A percentile compares a stretch with the other conserved stretches of the same genome.
phyloP scores from a whole-genome alignment of 2,113 vertebrate genomes.

The Gopherus evgoodei region DNA sequence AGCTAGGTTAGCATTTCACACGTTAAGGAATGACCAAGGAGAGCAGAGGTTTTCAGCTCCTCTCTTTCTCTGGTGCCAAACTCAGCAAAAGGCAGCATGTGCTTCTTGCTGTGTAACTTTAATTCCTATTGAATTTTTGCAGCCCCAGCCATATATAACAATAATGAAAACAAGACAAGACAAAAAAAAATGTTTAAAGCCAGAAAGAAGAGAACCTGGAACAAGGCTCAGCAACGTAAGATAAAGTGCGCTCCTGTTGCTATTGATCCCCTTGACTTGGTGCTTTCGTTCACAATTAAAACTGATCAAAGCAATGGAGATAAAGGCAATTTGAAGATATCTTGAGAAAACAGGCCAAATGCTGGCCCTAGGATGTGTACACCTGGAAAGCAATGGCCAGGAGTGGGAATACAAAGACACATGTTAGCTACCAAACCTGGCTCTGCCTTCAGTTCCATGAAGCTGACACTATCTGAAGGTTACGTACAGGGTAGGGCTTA shows the following conservation, averaged over 20 bases:
- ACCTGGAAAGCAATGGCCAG: background rate
- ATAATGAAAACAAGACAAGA: slow-evolving; percentile 44
- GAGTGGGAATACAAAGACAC: background rate
- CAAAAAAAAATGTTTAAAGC: background rate
- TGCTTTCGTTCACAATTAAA: slow-evolving; percentile 30
- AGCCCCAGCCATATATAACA: slow-evolving; percentile 2
- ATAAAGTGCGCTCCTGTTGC: slow-evolving; percentile 8
- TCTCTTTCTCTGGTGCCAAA: background rate
- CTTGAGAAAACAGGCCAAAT: slow-evolving; percentile 26
- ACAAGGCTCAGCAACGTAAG: slow-evolving; percentile 10
- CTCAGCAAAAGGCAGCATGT: background rate
- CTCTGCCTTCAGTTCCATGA: background rate
- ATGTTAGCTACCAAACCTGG: background rate
- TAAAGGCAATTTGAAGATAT: background rate
- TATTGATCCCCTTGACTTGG: background rate
- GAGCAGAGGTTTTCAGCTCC: background rate
- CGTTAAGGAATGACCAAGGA: background rate
- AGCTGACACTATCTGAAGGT: background rate
- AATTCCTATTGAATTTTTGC: slow-evolving; percentile 45
- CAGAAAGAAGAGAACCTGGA: background rate
- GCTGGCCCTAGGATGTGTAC: background rate
- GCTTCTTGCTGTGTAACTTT: slow-evolving; percentile 6
- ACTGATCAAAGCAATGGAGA: background rate
- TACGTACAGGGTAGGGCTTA: background rate
- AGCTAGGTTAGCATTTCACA: background rate